phyloP scores from a whole-genome alignment of 2,113 vertebrate genomes.

The Corapipo altera region DNA sequence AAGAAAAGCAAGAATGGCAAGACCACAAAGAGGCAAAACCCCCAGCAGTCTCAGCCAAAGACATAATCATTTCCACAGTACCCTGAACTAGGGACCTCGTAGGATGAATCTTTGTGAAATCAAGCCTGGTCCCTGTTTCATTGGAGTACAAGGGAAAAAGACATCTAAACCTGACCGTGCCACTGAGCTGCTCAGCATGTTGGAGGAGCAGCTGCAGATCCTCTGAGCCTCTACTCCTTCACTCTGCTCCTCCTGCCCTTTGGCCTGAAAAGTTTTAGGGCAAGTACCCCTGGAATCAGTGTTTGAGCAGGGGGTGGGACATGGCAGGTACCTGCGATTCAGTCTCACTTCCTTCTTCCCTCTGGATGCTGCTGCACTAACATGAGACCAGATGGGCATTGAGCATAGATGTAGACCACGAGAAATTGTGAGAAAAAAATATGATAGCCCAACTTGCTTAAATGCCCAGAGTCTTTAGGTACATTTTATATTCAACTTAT shows the following conservation, averaged over 20 bases:
- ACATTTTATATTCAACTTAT: not conserved
- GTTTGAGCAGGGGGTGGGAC: not conserved
- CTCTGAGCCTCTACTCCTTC: not conserved
- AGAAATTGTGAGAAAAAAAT: not conserved
- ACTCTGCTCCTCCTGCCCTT: not conserved
- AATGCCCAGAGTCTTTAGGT: not conserved
- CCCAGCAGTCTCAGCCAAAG: not conserved
- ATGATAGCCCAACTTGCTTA: not conserved
- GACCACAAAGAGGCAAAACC: not conserved
- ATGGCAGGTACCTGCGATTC: not conserved
- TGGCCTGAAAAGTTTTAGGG: not conserved
- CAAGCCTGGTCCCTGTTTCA: not conserved
- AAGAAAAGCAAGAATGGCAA: not conserved
- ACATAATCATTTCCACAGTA: not conserved
- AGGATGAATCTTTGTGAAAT: not conserved
- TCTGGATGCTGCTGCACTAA: not conserved
- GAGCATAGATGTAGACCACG: not conserved
- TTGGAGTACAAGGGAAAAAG: not conserved
- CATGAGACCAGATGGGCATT: accelerated
- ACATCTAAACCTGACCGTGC: not conserved
- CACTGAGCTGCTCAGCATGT: not conserved
- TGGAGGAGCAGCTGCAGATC: accelerated
- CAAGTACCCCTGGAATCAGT: not conserved
- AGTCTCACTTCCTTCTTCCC: not conserved
- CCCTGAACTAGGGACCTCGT: accelerated